Conservation (phyloP, 2,113 vertebrate species). For the Brienomyrus longianalis region DNA sequence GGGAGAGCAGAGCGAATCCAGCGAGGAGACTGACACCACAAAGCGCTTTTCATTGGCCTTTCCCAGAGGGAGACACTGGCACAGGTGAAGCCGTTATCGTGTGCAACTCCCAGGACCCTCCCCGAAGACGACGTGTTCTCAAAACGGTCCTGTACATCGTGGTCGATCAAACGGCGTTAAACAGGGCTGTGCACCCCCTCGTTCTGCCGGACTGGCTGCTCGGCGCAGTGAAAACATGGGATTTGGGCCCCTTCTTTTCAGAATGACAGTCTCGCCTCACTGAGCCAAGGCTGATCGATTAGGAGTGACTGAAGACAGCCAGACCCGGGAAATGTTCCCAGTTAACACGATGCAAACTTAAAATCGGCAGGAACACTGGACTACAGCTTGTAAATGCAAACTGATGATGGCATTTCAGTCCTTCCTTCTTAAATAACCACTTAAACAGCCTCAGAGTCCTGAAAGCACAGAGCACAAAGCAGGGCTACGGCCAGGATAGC, state of each 20-base stretch:
- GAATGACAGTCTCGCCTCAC: neutral
- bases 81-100: conserved; percentile 31
- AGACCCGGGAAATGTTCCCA: neutral
- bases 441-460: neutral
- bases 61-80: conserved; percentile 1
- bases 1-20: neutral
- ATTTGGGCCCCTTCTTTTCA: neutral
- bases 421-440: neutral
- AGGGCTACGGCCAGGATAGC: neutral
- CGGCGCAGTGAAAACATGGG: neutral
- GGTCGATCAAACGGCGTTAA: neutral
- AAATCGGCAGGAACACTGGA: neutral
- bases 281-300: neutral
- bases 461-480: neutral
- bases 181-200: neutral
- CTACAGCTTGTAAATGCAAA: neutral
- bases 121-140: conserved; percentile 20
- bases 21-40: conserved; percentile 8
- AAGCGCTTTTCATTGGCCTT: conserved; percentile 21
- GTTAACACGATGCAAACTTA: neutral
- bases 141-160: conserved; percentile 27
- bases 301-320: neutral
- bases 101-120: conserved; percentile 2
- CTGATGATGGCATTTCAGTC: neutral
- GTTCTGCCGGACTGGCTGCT: neutral